Evolutionary conservation across 2,797 vertebrate species (phyloP).

Genomic region (Enteromius mattozi): DNA sequence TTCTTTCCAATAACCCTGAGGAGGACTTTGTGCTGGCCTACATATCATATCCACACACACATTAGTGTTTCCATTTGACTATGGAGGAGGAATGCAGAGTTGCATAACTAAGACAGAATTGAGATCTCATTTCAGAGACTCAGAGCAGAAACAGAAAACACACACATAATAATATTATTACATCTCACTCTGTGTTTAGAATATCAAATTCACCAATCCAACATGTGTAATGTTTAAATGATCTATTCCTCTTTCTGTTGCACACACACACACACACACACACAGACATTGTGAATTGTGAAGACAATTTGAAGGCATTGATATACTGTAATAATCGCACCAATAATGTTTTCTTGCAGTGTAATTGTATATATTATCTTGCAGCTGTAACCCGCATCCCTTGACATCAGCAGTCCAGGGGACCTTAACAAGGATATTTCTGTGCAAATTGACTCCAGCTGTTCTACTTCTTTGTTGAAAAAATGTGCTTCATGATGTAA

Average conservation of each 20-base stretch:
- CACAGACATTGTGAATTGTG: background rate
- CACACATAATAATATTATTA: background rate
- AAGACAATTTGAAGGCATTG: background rate
- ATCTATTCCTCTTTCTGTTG: background rate
- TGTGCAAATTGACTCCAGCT: background rate
- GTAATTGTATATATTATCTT: background rate
- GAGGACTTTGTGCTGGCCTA: conserved; percentile 25
- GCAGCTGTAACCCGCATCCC: background rate
- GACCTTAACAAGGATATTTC: background rate
- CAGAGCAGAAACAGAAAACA: background rate
- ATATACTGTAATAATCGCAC: background rate
- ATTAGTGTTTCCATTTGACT: conserved; percentile 71
- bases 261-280: no score
- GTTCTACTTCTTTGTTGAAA: background rate
- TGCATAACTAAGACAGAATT: conserved; percentile 63
- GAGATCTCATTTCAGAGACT: conserved; percentile 7
- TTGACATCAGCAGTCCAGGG: conserved; percentile 3
- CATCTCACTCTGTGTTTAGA: background rate
- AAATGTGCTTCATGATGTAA: conserved; percentile 1
- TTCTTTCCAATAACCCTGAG: background rate
- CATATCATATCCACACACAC: conserved; percentile 39
- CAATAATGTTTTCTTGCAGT: background rate
- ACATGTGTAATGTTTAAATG: background rate
- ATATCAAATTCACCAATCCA: background rate
- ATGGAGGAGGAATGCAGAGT: conserved; percentile 71